A percentile compares a stretch with the other conserved stretches of the same genome.
phyloP scores from a whole-genome alignment of 2,113 vertebrate genomes.

The Aphelocoma coerulescens region DNA sequence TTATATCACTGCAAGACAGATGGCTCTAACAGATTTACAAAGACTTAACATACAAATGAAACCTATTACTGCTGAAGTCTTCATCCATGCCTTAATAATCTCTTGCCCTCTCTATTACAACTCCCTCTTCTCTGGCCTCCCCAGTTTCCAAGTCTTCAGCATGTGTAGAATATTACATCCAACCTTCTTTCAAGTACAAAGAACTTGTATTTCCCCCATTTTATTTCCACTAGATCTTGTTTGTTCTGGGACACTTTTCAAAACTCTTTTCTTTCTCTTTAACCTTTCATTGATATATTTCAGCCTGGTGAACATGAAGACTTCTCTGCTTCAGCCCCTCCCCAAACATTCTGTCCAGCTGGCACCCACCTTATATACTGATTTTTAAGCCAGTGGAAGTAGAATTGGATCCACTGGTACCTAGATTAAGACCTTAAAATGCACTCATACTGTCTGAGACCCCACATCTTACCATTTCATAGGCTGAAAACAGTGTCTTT shows the following conservation, averaged over 20 bases:
- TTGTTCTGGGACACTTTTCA: conserved; percentile 28
- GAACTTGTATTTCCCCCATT: not conserved
- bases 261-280: not conserved
- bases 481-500: not conserved
- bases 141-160: conserved; percentile 19
- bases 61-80: conserved; percentile 56
- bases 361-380: not conserved
- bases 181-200: conserved; percentile 39
- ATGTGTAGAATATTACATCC: conserved; percentile 25
- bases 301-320: not conserved
- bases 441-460: not conserved
- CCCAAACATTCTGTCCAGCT: not conserved
- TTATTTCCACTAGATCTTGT: conserved; percentile 40
- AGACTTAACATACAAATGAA: conserved; percentile 54
- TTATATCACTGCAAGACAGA: conserved; percentile 64
- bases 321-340: not conserved
- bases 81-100: conserved; percentile 57
- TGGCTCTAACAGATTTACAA: conserved; percentile 60
- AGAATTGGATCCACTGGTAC: not conserved
- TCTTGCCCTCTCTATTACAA: conserved; percentile 51
- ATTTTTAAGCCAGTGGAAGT: not conserved
- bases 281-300: conserved; percentile 17
- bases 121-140: conserved; percentile 32
- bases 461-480: not conserved
- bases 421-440: not conserved